Evolutionary conservation across 2,888 invertebrate genomes (phyloP).

Genomic region (Marasmarcha lunaedactyla): DNA sequence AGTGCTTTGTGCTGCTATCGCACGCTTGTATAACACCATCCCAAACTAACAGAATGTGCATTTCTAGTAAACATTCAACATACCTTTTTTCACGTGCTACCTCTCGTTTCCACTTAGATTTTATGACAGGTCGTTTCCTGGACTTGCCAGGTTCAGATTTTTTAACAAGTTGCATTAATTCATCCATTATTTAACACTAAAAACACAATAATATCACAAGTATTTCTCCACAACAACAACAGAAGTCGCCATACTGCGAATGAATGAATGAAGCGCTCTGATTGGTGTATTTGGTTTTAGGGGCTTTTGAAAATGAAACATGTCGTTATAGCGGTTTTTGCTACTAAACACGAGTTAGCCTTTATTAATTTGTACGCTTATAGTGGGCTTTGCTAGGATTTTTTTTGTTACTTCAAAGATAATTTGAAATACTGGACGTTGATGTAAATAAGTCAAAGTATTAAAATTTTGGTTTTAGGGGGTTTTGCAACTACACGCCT

Average conservation of each 20-base stretch:
- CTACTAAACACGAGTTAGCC: background rate
- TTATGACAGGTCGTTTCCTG: conserved; percentile 3
- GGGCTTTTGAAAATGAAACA: conserved; percentile 5
- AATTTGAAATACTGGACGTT: conserved; percentile 6
- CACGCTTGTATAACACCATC: background rate
- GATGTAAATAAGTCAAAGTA: conserved; percentile 1
- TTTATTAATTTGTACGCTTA: background rate
- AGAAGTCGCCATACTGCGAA: background rate
- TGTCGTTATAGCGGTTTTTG: conserved; percentile 4
- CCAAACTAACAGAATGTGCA: background rate
- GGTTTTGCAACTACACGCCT: background rate
- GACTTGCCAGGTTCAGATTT: conserved; percentile 4
- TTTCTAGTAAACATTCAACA: conserved; percentile 1
- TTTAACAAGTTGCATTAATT: conserved; percentile 4
- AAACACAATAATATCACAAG: background rate
- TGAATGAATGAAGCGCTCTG: conserved; percentile 3
- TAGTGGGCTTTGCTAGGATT: background rate
- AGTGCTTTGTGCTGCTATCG: background rate
- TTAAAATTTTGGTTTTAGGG: background rate
- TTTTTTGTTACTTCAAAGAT: conserved; percentile 2
- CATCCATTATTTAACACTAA: background rate
- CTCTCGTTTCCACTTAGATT: conserved; percentile 6
- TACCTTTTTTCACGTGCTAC: conserved; percentile 4
- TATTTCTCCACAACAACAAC: background rate
- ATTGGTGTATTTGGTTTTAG: conserved; percentile 6